Evolutionary conservation across 2,113 vertebrate genomes (phyloP).

Genomic region (Telmatochromis brachygnathus): DNA sequence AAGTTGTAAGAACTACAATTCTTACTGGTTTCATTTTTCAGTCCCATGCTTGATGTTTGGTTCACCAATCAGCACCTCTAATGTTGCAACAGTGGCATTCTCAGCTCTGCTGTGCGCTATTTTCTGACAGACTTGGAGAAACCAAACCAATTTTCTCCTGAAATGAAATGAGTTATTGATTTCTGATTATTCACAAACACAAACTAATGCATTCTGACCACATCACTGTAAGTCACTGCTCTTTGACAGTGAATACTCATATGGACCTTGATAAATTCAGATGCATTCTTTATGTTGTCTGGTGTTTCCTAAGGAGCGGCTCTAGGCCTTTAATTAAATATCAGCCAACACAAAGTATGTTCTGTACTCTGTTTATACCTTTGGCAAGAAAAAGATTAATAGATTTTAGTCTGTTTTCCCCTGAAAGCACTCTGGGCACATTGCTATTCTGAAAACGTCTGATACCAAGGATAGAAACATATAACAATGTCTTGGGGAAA

Average conservation of each 20-base stretch:
- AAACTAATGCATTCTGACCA: not conserved
- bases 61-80: not conserved
- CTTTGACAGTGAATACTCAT: not conserved
- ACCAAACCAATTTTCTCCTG: not conserved
- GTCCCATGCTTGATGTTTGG: not conserved
- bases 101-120: not conserved
- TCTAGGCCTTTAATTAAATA: slow-evolving; percentile 33
- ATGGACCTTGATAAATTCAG: not conserved
- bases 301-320: not conserved
- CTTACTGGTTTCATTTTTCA: not conserved
- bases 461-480: not conserved
- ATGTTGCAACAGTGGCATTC: not conserved
- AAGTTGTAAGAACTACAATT: not conserved
- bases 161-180: slow-evolving; percentile 17
- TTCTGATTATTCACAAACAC: not conserved
- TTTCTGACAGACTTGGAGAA: not conserved
- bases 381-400: slow-evolving; percentile 6
- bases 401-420: not conserved
- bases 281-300: not conserved
- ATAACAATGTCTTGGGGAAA: not conserved
- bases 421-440: not conserved
- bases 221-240: not conserved
- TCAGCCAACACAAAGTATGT: not conserved
- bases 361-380: slow-evolving; percentile 1
- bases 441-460: not conserved